Evolutionary conservation across 2,888 invertebrate genomes (phyloP).

Genomic region (Cepaea hortensis): DNA sequence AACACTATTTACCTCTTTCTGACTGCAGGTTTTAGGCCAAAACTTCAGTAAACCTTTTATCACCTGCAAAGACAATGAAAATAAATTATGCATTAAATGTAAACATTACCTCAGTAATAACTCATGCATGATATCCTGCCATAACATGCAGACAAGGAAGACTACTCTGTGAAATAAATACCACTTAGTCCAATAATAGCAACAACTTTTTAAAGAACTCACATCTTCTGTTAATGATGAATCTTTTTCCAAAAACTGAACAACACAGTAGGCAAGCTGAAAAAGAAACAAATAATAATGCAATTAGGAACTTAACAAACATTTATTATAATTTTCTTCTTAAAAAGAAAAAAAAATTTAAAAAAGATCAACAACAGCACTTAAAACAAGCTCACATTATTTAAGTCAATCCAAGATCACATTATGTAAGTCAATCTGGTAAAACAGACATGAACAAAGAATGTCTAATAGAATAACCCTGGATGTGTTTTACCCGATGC

Average conservation of each 20-base stretch:
- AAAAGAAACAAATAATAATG: conserved; percentile 26
- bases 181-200: neutral
- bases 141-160: neutral
- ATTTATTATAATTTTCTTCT: too few species aligned
- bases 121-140: neutral
- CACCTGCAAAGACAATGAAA: conserved; percentile 77
- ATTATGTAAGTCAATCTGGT: too few species aligned
- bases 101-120: neutral
- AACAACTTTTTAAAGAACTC: conserved; percentile 56
- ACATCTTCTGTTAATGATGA: conserved; percentile 94
- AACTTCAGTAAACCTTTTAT: conserved; percentile 95
- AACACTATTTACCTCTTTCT: conserved; percentile 86
- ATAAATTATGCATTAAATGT: too few species aligned
- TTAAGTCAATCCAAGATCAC: too few species aligned
- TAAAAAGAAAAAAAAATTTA: neutral
- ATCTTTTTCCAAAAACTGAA: conserved; percentile 98
- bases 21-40: conserved; percentile 99
- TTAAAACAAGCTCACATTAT: too few species aligned
- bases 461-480: too few species aligned
- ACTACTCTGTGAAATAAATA: neutral
- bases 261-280: conserved; percentile 98
- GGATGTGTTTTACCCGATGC: too few species aligned
- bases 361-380: neutral
- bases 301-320: too few species aligned
- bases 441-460: too few species aligned